A percentile compares a stretch with the other conserved stretches of the same genome.
Evolutionary conservation across 2,113 vertebrate species (phyloP).

Genomic region (Mustela nigripes): DNA sequence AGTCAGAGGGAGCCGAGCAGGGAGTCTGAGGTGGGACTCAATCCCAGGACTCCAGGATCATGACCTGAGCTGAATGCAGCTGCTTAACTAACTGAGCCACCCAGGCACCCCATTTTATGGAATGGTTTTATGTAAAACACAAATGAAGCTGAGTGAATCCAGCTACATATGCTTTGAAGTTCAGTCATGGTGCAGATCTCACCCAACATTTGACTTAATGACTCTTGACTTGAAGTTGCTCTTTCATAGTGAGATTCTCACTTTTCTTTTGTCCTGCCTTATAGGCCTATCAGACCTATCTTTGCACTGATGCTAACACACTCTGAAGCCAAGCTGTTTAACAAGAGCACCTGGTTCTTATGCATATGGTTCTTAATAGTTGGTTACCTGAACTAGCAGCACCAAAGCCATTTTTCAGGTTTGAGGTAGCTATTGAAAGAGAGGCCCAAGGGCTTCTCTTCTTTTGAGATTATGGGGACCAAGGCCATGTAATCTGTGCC

Average conservation of each 20-base stretch:
- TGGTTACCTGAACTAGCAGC: not conserved
- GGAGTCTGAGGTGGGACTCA: too few species aligned
- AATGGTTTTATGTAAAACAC: not conserved
- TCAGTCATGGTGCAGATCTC: not conserved
- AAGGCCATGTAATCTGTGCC: not conserved
- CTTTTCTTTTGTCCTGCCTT: not conserved
- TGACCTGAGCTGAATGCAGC: too few species aligned
- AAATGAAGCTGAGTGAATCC: not conserved
- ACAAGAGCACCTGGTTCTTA: not conserved
- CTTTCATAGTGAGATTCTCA: not conserved
- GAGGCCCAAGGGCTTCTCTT: not conserved
- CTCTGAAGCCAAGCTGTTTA: not conserved
- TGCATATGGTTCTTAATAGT: not conserved
- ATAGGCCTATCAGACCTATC: not conserved
- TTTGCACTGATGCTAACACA: not conserved
- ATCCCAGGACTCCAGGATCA: too few species aligned
- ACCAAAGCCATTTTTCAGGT: not conserved
- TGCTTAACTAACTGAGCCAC: too few species aligned
- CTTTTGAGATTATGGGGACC: not conserved
- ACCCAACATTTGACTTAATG: not conserved
- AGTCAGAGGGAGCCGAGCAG: too few species aligned
- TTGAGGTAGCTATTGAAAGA: not conserved
- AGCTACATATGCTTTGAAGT: not conserved
- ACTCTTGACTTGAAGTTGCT: not conserved
- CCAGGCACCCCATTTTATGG: not conserved